These are phyloP conservation scores for Ophraella communa DNA, from an alignment of 2,888 invertebrate species.

Conservation along the genomic window DNA sequence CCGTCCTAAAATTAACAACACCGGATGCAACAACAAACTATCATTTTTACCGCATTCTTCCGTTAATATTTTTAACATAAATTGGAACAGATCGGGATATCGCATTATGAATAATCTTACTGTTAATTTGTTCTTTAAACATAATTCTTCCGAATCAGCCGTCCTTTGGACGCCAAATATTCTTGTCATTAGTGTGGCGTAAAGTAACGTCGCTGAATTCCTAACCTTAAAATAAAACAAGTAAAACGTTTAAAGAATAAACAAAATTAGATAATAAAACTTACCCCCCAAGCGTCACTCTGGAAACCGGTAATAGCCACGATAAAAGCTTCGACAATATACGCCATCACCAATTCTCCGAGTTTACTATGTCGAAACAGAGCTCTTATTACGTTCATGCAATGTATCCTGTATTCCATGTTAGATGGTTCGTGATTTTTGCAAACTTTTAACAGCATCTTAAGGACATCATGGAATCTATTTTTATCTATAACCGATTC, in stretches of 20 bases:
- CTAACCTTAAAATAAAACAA: conserved; percentile 71
- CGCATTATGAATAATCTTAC: conserved; percentile 81
- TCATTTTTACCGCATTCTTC: conserved; percentile 55
- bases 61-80: conserved; percentile 57
- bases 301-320: conserved; percentile 78
- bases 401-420: conserved; percentile 73
- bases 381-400: conserved; percentile 85
- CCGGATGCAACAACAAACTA: conserved; percentile 74
- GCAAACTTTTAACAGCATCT: conserved; percentile 61
- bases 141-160: conserved; percentile 65
- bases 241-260: no score
- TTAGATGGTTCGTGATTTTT: conserved; percentile 49
- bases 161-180: conserved; percentile 85
- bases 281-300: conserved; percentile 78
- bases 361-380: conserved; percentile 79
- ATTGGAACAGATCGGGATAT: conserved; percentile 69
- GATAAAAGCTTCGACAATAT: conserved; percentile 73
- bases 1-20: conserved; percentile 77
- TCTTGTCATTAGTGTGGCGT: conserved; percentile 81
- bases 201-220: conserved; percentile 85
- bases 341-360: conserved; percentile 72
- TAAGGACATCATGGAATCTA: conserved; percentile 61
- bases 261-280: conserved; percentile 45
- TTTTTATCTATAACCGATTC: conserved; percentile 63
- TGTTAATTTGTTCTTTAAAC: conserved; percentile 73